Base-by-base conservation (phyloP, 2,888 invertebrate genomes). In the Trachelus troglodyta region DNA sequence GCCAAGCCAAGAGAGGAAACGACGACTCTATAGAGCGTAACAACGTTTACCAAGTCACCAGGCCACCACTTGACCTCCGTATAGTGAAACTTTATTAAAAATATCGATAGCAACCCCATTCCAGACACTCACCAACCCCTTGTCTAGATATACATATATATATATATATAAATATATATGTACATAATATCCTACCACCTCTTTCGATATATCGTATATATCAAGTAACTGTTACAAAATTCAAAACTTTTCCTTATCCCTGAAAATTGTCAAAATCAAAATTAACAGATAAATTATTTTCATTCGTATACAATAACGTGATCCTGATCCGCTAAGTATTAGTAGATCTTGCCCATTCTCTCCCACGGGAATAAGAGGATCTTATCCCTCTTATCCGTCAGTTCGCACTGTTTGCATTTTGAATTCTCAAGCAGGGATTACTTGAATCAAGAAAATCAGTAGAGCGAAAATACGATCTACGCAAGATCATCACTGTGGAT, bases 361-460 rank as follows among this genome's bases (percentile, higher is more conserved):
- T 80, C 73, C 69, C 74, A 80, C 56, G 75, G 73, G 76, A 73
- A 75, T 73, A 75, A 77, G 69, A 76, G 73, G 68, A 78, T 83
- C 79, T 79, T 78, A 79, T 82, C 79, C 76, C 77, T 78, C 79
- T 81, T 80, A 80, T 79, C 81, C 79, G 56, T 69, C 37, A 75
- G 76, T 75, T 80, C 73, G 71, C 83, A 78, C 79, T 87, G 85
- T 84, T 85, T 83, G 84, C 85, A 83, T 87, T 85, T 78, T 82
- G 80, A 85, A 84, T 86, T 81, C 85, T 83, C 80, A 79, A 84
- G 82, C 84, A 78, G 81, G 86, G 86, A 88, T 88, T 88, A 88
- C 83, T 85, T 82, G 85, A 86, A 84, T 84, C 81, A 80, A 79
- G 85, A 85, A 84, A 86, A 83, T 85, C 83, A 83, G 82, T 83